Evolutionary conservation across 2,113 vertebrate genomes (phyloP).

Genomic region (Crotalus tigris): DNA sequence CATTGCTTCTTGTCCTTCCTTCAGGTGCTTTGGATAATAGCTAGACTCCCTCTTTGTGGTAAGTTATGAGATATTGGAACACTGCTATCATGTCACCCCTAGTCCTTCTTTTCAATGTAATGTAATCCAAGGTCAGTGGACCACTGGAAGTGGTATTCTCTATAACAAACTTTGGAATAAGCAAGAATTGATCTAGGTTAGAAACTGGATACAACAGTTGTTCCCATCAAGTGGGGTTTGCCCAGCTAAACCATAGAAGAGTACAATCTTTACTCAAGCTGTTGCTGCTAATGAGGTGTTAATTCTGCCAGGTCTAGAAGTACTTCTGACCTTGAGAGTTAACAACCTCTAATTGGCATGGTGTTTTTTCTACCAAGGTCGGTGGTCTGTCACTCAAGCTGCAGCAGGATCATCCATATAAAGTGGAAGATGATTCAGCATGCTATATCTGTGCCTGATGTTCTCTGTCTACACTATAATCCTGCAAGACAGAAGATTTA

Average conservation of each 20-base stretch:
- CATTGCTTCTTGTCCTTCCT: too few relatives aligned
- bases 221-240: background rate
- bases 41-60: too few relatives aligned
- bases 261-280: background rate
- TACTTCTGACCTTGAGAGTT: background rate
- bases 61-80: too few relatives aligned
- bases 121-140: background rate
- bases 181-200: background rate
- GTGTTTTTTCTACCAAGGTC: background rate
- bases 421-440: background rate
- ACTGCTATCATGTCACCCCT: too few relatives aligned
- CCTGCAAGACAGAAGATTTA: background rate
- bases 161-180: background rate
- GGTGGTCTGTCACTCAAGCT: background rate
- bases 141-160: background rate
- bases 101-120: background rate
- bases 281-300: background rate
- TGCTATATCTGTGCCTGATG: background rate
- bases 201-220: background rate
- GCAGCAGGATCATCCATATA: background rate
- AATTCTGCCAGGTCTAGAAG: background rate
- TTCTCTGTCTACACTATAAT: background rate
- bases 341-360: background rate
- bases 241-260: background rate
- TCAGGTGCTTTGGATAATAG: too few relatives aligned